Evolutionary conservation across 2,888 invertebrate species (phyloP), one percentile per base, ranked within the genome.

Genomic region (Ormyrus labotus): DNA sequence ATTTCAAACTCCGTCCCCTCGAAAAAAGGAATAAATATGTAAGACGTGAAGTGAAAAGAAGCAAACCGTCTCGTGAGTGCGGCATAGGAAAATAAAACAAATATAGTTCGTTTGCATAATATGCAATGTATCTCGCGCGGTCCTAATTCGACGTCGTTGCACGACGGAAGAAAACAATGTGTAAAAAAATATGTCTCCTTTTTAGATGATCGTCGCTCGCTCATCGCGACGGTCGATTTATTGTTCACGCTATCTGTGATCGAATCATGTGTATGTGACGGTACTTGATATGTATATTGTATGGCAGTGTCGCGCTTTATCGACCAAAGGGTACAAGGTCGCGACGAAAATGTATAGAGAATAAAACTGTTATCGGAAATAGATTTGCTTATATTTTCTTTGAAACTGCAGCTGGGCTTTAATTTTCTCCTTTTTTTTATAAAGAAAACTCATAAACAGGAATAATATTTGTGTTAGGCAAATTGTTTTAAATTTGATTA

Each of bases 181-280:
- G 45, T 72, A 68, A 53, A 34, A 61, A 60, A 64, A 47, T 8
- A 51, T 48, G 53, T 68, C 61, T 72, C 45, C 64, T 70, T 71
- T 55, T 78, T 72, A 61, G 8, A 53, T 10, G 58, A 71, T 51
- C 50, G 61, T 71, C 34, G 51, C 19, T 5, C 48, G 13, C 50
- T 74, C 34, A 1, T 64, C 19, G 64, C 71, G 67, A 71, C 51
- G 53, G 68, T 68, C 34, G 57, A 75, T 47, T 51, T 50, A 69
- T 81, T 81, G 70, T 78, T 78, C 63, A 58, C 45, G 61, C 63
- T 50, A 81, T 68, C 75, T 65, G 78, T 81, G 70, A 81, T 74
- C 69, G 55, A 81, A 69, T 77, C 11, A 72, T 71, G 50, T 53
- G 45, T 57, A 9, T 75, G 61, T 61, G 75, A 70, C 51, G 74